Evolutionary conservation across 2,797 vertebrate genomes (phyloP), one percentile per base, ranked within the genome.

Genomic region (Chromobotia macracanthus): DNA sequence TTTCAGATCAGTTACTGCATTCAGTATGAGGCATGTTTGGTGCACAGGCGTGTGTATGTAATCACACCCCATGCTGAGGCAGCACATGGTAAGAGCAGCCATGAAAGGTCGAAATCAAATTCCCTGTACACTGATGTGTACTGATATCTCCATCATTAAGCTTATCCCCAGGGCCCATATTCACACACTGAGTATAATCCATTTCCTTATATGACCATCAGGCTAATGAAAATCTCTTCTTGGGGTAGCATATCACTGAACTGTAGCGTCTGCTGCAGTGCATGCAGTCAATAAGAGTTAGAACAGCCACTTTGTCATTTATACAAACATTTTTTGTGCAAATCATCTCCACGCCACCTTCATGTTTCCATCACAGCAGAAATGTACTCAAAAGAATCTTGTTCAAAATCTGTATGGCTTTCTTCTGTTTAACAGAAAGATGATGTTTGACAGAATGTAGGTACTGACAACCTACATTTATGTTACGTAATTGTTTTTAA

Each of bases 171-270:
- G 65, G 75, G 75, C 65, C 31, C 35, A 18, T 60, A 53, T 55
- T 64, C 51, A 61, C 50, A 51, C 48, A 56, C 31, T 58, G 75
- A 56, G 64, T 25, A 67, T 73, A 82, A 82, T 68, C 61, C 70
- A n/a, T 12, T 66, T 21, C 11, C 75, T 31, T 56, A 65, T 66
- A 72, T 72, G 51, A 48, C 76, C 53, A 65, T 71, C 77, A 82
- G 53, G 56, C 71, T 82, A 82, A 82, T 79, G 64, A 65, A 78
- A 73, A 79, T 82, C 81, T 58, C 50, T 16, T 35, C 76, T 75
- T 21, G 66, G 65, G 38, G 65, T 61, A 8, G 11, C 18, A 23
- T 48, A 64, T 72, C 70, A 70, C 46, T 64, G 41, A 35, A 58
- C 71, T 70, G 46, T 16, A 28, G 61, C 38, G 46, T 73, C 75